phyloP scores from a whole-genome alignment of 1,140 invertebrate species.

The Patella vulgata region DNA sequence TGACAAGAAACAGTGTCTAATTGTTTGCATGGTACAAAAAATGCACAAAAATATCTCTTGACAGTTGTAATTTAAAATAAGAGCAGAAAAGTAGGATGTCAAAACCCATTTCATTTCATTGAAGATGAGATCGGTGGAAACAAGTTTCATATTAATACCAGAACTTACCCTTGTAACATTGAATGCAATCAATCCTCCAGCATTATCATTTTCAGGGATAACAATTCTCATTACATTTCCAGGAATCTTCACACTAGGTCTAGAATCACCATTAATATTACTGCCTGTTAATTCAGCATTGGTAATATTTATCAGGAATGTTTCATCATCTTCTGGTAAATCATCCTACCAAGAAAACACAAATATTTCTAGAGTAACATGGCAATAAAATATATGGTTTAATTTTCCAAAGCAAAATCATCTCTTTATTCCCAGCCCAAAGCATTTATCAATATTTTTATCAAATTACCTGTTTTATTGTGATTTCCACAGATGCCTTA shows the following conservation, averaged over 20 bases:
- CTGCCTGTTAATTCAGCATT: slow-evolving; percentile 40
- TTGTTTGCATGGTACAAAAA: too few relatives aligned
- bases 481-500: slow-evolving; percentile 44
- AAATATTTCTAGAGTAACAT: not conserved
- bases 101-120: too few relatives aligned
- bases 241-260: slow-evolving; percentile 53
- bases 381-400: too few relatives aligned
- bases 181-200: slow-evolving; percentile 61
- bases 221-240: slow-evolving; percentile 48
- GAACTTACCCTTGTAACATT: slow-evolving; percentile 57
- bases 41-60: too few relatives aligned
- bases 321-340: slow-evolving; percentile 56
- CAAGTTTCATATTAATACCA: too few relatives aligned
- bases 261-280: slow-evolving; percentile 26
- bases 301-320: slow-evolving; percentile 61
- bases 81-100: too few relatives aligned
- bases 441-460: too few relatives aligned
- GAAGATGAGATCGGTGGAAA: too few relatives aligned
- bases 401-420: too few relatives aligned
- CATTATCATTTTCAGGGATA: slow-evolving; percentile 62
- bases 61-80: too few relatives aligned
- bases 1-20: too few relatives aligned
- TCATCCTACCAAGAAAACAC: slow-evolving; percentile 41
- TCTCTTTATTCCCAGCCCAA: too few relatives aligned
- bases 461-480: slow-evolving; percentile 55